phyloP scores from a whole-genome alignment of 1,140 invertebrate species.

The Drosophila repleta region DNA sequence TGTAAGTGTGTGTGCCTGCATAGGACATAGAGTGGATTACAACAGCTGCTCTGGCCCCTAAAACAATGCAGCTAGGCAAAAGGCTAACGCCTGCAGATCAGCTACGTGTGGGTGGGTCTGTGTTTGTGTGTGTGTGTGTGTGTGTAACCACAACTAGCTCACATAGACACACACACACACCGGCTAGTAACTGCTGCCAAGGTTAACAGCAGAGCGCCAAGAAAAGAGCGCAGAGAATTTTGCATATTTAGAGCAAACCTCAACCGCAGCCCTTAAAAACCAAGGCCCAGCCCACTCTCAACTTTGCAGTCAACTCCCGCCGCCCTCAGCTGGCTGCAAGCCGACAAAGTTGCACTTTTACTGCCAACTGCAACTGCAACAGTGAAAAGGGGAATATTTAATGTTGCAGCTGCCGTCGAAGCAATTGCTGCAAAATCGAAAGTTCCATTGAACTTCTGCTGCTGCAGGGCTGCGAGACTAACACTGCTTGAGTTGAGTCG shows the following conservation, averaged over 20 bases:
- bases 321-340: not conserved
- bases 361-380: constrained; percentile 50
- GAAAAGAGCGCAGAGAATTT: constrained; percentile 14
- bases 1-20: constrained; percentile 37
- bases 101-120: constrained; percentile 4
- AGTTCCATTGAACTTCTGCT: constrained; percentile 63
- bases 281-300: not conserved
- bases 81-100: constrained; percentile 45
- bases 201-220: constrained; percentile 43
- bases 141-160: constrained; percentile 21
- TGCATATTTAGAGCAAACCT: constrained; percentile 45
- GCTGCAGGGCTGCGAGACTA: not conserved
- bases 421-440: constrained; percentile 72
- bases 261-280: not conserved
- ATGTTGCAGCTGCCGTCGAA: not conserved
- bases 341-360: constrained; percentile 78
- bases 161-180: constrained; percentile 17
- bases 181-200: constrained; percentile 40
- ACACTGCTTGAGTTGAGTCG: not conserved
- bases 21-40: constrained; percentile 36
- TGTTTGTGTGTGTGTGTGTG: constrained; percentile 25
- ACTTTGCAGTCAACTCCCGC: not conserved
- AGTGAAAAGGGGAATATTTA: not conserved
- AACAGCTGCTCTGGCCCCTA: constrained; percentile 64
- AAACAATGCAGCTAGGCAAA: constrained; percentile 50